Evolutionary conservation across 1,140 invertebrate genomes (phyloP).

Genomic region (Portunus trituberculatus): DNA sequence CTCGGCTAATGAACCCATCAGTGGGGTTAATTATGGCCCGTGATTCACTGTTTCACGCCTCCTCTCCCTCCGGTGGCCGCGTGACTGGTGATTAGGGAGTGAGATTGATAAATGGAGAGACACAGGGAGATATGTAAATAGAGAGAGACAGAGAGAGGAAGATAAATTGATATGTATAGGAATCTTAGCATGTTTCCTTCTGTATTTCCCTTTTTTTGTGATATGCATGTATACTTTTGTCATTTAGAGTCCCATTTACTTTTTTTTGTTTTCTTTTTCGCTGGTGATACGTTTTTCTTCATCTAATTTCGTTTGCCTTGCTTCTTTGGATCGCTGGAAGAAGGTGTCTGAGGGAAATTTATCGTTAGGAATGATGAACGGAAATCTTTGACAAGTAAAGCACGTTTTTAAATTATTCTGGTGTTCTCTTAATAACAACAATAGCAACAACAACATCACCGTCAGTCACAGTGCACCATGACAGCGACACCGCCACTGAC

Average conservation of each 20-base stretch:
- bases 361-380: background rate
- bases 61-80: background rate
- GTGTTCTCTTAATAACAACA: background rate
- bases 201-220: no score
- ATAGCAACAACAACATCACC: background rate
- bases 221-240: no score
- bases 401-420: background rate
- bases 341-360: background rate
- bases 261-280: no score
- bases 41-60: background rate
- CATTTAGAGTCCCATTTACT: no score
- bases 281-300: no score
- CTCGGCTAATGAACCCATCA: constrained; percentile 11
- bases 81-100: no score
- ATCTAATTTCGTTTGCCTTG: background rate
- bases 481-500: background rate
- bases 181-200: no score
- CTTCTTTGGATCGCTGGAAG: background rate
- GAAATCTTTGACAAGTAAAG: background rate
- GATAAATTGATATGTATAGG: no score
- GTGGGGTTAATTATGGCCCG: background rate
- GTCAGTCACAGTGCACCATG: background rate
- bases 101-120: no score
- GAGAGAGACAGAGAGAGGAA: no score
- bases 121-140: no score